Base-by-base conservation (phyloP, 2,888 invertebrate species). In the Eumerus sabulonum region DNA sequence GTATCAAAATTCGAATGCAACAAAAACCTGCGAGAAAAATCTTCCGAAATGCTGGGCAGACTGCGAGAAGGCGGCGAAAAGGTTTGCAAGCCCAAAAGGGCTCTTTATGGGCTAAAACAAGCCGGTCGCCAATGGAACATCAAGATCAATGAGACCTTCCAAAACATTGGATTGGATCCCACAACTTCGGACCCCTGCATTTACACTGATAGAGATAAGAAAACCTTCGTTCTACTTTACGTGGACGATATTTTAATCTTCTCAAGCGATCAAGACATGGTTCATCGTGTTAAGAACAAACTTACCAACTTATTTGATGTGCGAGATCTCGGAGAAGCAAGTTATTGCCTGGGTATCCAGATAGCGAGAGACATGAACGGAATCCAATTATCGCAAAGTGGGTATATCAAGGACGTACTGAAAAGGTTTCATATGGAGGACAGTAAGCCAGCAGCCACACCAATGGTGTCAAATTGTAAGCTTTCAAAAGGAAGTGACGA, bases 81-180 rank as follows among this genome's bases (percentile, higher is more conserved):
- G 62, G 82, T 82, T 3, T 83, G 76, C 18, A 60, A 59, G 18
- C 48, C 83, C 1, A 60, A 81, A 14, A 84, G 81, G 40, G 76
- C 82, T 1, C 19, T 83, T 0, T 83, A 83, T 35, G 82, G 82
- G 2, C 45, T 82, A 9, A 79, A 82, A 12, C 82, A 83, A 66
- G 79, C n/a, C n/a, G n/a, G n/a, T n/a, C n/a, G n/a, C n/a, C n/a
- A n/a, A n/a, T n/a, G n/a, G n/a, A n/a, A n/a, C 47, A 56, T 71
- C 18, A 81, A 82, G 36, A 60, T 85, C 7, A 68, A 83, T 36
- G 63, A 70, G 18, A 76, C 72, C 45, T 62, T 84, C 14, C 62
- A 56, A 50, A 44, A 82, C 35, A 59, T 82, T 16, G 77, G 71
- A 3, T 73, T 82, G 44, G 45, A 14, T 35, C 72, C 81, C 54